Percentiles rank a stretch among this genome's conserved stretches.
Evolutionary conservation across 2,113 vertebrate species (phyloP).

Genomic region (Oncorhynchus masou): DNA sequence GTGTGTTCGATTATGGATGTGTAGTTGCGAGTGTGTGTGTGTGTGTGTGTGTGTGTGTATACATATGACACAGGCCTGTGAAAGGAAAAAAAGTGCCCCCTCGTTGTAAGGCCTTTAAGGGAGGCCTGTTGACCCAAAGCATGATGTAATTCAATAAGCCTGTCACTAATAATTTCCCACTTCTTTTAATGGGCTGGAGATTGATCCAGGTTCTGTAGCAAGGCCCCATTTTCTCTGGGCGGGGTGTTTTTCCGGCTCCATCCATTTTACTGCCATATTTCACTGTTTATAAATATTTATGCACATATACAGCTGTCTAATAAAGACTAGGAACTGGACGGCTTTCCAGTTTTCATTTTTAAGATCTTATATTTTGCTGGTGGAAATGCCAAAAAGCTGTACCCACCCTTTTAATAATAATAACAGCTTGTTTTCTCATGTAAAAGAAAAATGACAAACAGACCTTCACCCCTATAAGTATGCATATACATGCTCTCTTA

Average conservation of each 20-base stretch:
- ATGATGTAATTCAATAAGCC: slow-evolving; percentile 72
- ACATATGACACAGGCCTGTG: too few relatives aligned
- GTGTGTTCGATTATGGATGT: background rate
- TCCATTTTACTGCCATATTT: slow-evolving; percentile 55
- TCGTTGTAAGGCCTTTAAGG: slow-evolving; percentile 50
- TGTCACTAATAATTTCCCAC: slow-evolving; percentile 77
- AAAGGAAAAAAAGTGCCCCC: slow-evolving; percentile 14
- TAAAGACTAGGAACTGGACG: slow-evolving; percentile 50
- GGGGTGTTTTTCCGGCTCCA: slow-evolving; percentile 17
- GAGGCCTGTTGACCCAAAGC: slow-evolving; percentile 64
- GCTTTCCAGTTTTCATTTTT: slow-evolving; percentile 51
- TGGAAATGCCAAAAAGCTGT: slow-evolving; percentile 44
- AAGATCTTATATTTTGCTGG: slow-evolving; percentile 13
- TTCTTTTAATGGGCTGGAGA: slow-evolving; percentile 65
- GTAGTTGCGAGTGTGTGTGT: background rate
- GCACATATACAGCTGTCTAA: slow-evolving; percentile 52
- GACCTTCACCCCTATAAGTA: slow-evolving; percentile 8
- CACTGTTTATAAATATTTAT: slow-evolving; percentile 66
- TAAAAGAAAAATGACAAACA: slow-evolving; percentile 20
- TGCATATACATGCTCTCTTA: slow-evolving; percentile 20
- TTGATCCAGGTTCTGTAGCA: slow-evolving; percentile 65
- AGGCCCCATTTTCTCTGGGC: slow-evolving; percentile 54
- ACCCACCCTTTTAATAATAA: slow-evolving; percentile 46
- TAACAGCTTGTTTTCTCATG: slow-evolving; percentile 53
- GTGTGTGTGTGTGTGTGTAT: background rate